Conservation (phyloP, 1,140 invertebrate species). For the Trypoxylus dichotomus region DNA sequence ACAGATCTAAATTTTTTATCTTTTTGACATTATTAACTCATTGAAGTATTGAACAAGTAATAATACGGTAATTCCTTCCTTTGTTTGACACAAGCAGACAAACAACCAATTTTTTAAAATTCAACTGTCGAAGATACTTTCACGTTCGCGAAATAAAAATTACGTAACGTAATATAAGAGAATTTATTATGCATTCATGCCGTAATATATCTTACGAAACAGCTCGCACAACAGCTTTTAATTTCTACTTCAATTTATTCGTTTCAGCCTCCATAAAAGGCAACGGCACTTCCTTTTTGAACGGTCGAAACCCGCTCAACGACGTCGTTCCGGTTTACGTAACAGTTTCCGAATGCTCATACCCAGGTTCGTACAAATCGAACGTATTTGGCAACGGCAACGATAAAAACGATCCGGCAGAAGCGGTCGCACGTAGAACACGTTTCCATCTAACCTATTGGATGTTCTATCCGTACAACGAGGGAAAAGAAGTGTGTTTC, state of each 20-base stretch:
- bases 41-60: too few species aligned
- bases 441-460: slow-evolving; percentile 58
- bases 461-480: slow-evolving; percentile 70
- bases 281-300: slow-evolving; percentile 58
- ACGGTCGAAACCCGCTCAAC: slow-evolving; percentile 60
- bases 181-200: neutral
- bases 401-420: neutral
- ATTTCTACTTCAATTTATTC: neutral
- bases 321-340: slow-evolving; percentile 64
- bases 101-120: too few species aligned
- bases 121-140: neutral
- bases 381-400: neutral
- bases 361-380: neutral
- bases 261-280: slow-evolving; percentile 57
- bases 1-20: too few species aligned
- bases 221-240: slow-evolving; percentile 14
- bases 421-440: slow-evolving; percentile 34
- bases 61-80: too few species aligned
- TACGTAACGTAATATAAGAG: neutral
- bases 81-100: too few species aligned
- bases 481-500: slow-evolving; percentile 60
- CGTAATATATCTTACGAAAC: slow-evolving; percentile 5
- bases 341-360: slow-evolving; percentile 56
- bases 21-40: too few species aligned
- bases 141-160: neutral